Conservation (phyloP, 2,797 vertebrate genomes). For the Epinephelus malabaricus region DNA sequence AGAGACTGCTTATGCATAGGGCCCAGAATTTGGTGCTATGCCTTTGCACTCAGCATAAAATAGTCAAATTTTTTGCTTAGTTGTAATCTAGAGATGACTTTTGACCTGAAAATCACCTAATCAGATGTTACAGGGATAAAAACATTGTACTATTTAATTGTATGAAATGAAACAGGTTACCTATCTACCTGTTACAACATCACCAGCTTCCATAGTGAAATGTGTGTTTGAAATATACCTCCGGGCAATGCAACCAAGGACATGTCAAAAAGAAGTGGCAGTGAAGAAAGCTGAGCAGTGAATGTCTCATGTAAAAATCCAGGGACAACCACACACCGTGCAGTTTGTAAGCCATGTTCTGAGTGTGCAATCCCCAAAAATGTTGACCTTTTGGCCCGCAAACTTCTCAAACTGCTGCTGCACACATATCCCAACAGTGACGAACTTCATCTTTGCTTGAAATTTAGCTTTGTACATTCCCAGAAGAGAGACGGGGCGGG, state of each 20-base stretch:
- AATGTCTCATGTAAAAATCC: neutral
- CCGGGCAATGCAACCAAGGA: neutral
- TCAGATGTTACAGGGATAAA: neutral
- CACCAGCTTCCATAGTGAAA: neutral
- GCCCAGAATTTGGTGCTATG: no score
- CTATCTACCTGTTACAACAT: no score
- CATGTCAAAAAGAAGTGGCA: neutral
- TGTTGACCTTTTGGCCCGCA: neutral
- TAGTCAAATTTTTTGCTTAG: neutral
- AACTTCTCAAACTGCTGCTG: constrained; percentile 10
- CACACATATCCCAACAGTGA: constrained; percentile 1
- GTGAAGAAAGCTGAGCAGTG: neutral
- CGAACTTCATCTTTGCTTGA: constrained; percentile 37
- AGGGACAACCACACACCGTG: neutral
- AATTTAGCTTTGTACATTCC: constrained; percentile 24
- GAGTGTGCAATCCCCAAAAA: neutral
- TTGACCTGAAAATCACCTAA: neutral
- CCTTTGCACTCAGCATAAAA: neutral
- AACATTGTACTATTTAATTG: neutral
- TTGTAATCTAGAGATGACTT: neutral
- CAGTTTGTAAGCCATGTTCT: neutral
- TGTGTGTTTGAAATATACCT: constrained; percentile 6
- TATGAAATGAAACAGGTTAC: neutral
- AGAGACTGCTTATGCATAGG: no score
- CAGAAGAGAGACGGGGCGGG: neutral